Conservation (phyloP, 2,113 vertebrate species). For the Pardalotus punctatus region DNA sequence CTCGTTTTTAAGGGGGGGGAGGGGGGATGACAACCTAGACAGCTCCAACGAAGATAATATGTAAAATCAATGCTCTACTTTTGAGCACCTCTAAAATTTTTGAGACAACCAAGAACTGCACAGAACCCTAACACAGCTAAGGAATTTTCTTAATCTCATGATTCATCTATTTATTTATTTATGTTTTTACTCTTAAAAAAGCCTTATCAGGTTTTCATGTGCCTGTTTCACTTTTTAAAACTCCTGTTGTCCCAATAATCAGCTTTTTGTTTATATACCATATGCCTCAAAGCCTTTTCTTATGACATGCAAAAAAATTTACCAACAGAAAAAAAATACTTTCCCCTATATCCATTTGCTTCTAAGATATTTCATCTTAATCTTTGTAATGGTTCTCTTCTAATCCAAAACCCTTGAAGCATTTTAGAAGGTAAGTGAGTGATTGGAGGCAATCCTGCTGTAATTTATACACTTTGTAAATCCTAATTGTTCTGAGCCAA, state of each 20-base stretch:
- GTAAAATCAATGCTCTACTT: neutral
- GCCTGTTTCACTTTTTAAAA: neutral
- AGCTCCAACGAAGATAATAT: neutral
- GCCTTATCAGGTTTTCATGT: neutral
- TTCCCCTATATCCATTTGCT: neutral
- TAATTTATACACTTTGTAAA: conserved; percentile 53
- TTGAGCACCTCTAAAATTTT: neutral
- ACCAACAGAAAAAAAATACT: neutral
- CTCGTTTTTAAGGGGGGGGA: neutral
- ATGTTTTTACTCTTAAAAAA: too few species aligned
- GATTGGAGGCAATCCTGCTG: conserved; percentile 59
- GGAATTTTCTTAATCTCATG: neutral
- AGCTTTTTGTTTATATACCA: neutral
- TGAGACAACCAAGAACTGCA: neutral
- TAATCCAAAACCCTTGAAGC: conserved; percentile 50
- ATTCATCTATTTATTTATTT: neutral
- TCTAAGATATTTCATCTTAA: neutral
- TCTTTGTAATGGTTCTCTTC: neutral
- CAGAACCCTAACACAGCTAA: neutral
- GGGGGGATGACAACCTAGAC: neutral
- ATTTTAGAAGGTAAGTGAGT: conserved; percentile 54
- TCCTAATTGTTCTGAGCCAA: conserved; percentile 59
- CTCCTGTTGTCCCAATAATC: neutral
- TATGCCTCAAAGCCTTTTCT: neutral
- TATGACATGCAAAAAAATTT: neutral